A percentile compares a stretch with the other conserved stretches of the same genome.
phyloP scores from a whole-genome alignment of 2,797 vertebrate species.

The Gallinago solitaria region DNA sequence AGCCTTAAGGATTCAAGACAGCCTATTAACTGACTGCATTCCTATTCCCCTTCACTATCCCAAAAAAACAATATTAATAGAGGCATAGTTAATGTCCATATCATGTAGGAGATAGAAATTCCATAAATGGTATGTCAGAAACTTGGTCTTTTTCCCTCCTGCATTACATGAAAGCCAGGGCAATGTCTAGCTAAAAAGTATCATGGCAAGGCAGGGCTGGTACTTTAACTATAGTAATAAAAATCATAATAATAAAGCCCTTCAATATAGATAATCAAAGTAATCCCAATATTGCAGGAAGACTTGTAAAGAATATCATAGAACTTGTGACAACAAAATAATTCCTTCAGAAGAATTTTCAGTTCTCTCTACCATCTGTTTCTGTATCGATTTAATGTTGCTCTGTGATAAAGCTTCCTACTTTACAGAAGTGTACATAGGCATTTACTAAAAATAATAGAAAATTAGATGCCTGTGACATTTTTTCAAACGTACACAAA shows the following conservation, averaged over 20 bases:
- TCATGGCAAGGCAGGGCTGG: neutral
- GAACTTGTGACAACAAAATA: neutral
- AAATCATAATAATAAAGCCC: neutral
- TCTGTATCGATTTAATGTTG: neutral
- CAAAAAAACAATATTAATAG: neutral
- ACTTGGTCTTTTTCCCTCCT: neutral
- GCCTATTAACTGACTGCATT: neutral
- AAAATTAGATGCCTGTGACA: neutral
- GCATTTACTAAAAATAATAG: neutral
- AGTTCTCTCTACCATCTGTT: neutral
- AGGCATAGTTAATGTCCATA: neutral
- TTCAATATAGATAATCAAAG: accelerated
- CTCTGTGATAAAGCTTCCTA: neutral
- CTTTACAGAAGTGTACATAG: neutral
- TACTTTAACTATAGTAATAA: neutral
- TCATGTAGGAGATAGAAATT: neutral
- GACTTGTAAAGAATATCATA: neutral
- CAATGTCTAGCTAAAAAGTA: neutral
- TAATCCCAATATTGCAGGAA: neutral
- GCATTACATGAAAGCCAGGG: neutral
- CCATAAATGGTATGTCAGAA: neutral
- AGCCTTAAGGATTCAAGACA: neutral
- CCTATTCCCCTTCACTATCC: neutral
- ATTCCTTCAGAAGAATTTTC: neutral
- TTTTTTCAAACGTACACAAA: neutral